Evolutionary conservation across 2,888 invertebrate genomes (phyloP).

Genomic region (Drosophila merina): DNA sequence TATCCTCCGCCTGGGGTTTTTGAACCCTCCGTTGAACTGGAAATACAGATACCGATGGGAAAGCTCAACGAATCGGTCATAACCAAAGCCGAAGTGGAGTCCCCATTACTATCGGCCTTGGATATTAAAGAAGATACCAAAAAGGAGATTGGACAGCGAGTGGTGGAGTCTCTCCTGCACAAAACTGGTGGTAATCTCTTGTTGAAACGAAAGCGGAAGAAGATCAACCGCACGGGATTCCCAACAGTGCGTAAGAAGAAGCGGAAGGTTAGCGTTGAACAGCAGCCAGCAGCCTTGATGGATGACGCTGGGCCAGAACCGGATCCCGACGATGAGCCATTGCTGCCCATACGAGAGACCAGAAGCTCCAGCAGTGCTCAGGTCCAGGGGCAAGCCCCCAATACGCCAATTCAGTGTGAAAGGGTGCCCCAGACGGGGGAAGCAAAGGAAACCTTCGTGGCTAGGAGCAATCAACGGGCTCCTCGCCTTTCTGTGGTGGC

Average conservation of each 20-base stretch:
- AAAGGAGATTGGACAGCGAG: slow-evolving; percentile 69
- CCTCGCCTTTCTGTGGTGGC: slow-evolving; percentile 87
- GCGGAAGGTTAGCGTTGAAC: slow-evolving; percentile 85
- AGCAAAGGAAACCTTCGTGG: slow-evolving; percentile 87
- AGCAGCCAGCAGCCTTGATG: slow-evolving; percentile 16
- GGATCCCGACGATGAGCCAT: slow-evolving; percentile 31
- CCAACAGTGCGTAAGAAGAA: slow-evolving; percentile 93
- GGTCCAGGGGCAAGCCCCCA: slow-evolving; percentile 21
- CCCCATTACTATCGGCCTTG: slow-evolving; percentile 81
- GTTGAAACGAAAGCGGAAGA: slow-evolving; percentile 88
- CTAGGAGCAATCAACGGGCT: slow-evolving; percentile 84
- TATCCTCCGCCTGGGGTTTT: slow-evolving; percentile 88
- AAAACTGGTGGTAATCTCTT: slow-evolving; percentile 81
- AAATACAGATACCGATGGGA: slow-evolving; percentile 87
- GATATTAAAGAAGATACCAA: slow-evolving; percentile 70
- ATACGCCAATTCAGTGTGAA: slow-evolving; percentile 84
- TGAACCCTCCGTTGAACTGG: slow-evolving; percentile 88
- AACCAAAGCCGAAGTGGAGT: slow-evolving; percentile 84
- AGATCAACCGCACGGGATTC: slow-evolving; percentile 94
- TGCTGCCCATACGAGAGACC: slow-evolving; percentile 48
- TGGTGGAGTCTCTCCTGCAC: slow-evolving; percentile 82
- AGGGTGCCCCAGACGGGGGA: slow-evolving; percentile 89
- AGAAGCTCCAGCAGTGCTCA: slow-evolving; percentile 48
- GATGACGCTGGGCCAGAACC: slow-evolving; percentile 1
- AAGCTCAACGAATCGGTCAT: slow-evolving; percentile 85